Base-by-base conservation (phyloP, 1,140 invertebrate species). In the Penaeus vannamei region DNA sequence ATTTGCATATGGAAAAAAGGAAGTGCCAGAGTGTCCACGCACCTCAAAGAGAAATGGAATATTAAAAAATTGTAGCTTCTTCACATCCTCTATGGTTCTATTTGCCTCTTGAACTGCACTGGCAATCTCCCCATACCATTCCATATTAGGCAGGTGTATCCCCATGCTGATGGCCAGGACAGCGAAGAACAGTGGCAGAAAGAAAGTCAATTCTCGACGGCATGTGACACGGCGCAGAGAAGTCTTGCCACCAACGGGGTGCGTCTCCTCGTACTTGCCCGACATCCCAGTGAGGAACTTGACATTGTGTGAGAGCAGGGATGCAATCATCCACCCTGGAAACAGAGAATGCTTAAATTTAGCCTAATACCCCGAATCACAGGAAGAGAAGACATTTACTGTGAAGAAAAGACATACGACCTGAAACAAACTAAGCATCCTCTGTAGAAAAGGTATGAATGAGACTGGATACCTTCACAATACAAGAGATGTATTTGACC, bases 31-130 rank as follows among this genome's bases (percentile, higher is more conserved):
- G 17, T 8, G 17, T 17, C 53, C 17, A 53, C 61, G 0, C 46
- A 87, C 86, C 86, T 87, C 79, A 59, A 87, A 87, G n/a, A 87
- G 79, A 20, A 80, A 79, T 46, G 86, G 86, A 22, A 64, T n/a
- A 8, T 12, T 62, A 22, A 80, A 80, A 23, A 87, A 26, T 29
- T 60, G 26, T 14, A 79, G 26, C 23, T 14, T 46, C 14, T 62
- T 61, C 10, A 29, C 60, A 46, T 81, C 66, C 8, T 81, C 79
- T 22, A 22, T 53, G 20, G 86, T 87, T 5, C 42, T 64, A 46
- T 81, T 82, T 22, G 61, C 61, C 36, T 59, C 86, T 53, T 72
- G 61, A 53, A 53, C 12, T 53, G 53, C 53, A 2, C 1, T 12
- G 14, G 17, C 12, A 10, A 53, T 53, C 53, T 53, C 53, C 0